These are phyloP conservation scores for Lithosia quadra DNA, from an alignment of 2,888 invertebrate species.

Conservation along the genomic window DNA sequence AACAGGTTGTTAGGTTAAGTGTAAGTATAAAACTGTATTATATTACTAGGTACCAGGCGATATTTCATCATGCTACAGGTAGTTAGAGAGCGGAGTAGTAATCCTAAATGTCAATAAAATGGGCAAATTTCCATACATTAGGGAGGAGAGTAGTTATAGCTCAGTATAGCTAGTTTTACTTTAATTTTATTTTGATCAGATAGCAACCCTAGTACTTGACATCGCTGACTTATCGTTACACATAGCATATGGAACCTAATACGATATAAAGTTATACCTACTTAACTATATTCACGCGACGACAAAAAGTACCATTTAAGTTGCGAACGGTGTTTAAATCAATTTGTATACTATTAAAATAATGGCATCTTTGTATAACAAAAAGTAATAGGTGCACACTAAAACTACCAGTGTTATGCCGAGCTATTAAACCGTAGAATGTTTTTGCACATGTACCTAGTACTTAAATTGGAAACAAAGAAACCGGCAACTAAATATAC, in stretches of 20 bases:
- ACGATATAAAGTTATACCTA: neutral
- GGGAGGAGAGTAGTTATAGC: no score
- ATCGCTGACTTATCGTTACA: neutral
- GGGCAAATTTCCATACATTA: no score
- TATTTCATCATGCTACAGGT: no score
- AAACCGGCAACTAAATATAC: neutral
- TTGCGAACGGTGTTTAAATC: neutral
- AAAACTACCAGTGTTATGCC: neutral
- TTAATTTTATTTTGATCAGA: neutral
- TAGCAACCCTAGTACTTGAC: neutral
- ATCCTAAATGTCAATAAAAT: no score
- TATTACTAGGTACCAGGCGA: no score
- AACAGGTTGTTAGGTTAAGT: neutral
- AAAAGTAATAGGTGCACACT: neutral
- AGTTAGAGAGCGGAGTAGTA: no score
- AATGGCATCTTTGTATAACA: neutral
- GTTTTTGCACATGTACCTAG: neutral
- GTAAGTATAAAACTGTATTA: neutral
- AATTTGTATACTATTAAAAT: neutral
- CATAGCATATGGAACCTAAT: neutral
- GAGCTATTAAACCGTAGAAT: neutral
- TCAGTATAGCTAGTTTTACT: neutral
- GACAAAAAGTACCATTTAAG: neutral
- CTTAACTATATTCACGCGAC: neutral
- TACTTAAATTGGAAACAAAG: neutral